These are phyloP conservation scores for Genyomyrus donnyi DNA, from an alignment of 2,113 vertebrate species.

Conservation along the genomic window DNA sequence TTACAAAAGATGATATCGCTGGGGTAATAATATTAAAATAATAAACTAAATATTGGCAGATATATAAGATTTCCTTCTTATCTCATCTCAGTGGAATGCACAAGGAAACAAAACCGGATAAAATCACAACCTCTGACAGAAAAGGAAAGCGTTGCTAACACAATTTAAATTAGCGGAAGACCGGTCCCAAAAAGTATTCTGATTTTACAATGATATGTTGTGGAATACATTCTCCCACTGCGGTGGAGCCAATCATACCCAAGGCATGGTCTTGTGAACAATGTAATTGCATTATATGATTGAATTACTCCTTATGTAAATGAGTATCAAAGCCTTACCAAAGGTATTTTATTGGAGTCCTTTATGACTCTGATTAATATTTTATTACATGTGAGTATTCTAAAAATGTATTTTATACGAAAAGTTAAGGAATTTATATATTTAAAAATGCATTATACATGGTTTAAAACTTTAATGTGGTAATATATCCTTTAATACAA, in stretches of 20 bases:
- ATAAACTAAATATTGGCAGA: constrained; percentile 9
- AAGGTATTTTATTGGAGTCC: constrained; percentile 48
- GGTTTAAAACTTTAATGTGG: constrained; percentile 2
- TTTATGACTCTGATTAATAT: constrained; percentile 31
- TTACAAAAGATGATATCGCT: background rate
- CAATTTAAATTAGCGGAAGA: constrained; percentile 52
- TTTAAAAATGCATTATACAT: constrained; percentile 14
- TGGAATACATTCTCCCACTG: constrained; percentile 46
- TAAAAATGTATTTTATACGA: constrained; percentile 19
- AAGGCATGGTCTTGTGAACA: constrained; percentile 51
- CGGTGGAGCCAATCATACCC: constrained; percentile 50
- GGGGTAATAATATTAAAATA: constrained; percentile 5
- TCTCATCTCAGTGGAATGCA: constrained; percentile 18
- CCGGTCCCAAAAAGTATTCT: constrained; percentile 38
- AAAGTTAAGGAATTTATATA: background rate
- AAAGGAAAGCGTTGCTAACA: constrained; percentile 50
- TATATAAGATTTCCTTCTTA: background rate
- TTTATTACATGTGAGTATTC: constrained; percentile 18
- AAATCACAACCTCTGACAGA: constrained; percentile 47
- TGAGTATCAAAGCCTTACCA: constrained; percentile 43
- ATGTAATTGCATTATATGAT: constrained; percentile 57
- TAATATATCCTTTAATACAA: background rate
- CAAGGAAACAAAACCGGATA: constrained; percentile 2
- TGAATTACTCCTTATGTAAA: constrained; percentile 59
- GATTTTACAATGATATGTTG: constrained; percentile 50